Evolutionary conservation across 2,797 vertebrate species (phyloP).

Genomic region (Carduelis carduelis): DNA sequence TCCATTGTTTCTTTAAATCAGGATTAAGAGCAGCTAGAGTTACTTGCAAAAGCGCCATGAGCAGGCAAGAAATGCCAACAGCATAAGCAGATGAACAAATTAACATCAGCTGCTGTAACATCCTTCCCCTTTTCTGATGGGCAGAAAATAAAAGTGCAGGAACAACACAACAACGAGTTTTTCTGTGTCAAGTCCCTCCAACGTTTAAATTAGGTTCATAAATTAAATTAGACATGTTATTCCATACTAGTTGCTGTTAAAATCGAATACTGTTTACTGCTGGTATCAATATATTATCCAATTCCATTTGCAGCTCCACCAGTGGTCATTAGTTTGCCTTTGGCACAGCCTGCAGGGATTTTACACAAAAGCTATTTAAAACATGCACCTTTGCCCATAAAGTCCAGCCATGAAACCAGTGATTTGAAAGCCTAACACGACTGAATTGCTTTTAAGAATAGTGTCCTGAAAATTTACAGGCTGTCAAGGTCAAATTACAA

Average conservation of each 20-base stretch:
- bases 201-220: conserved; percentile 7
- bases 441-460: not conserved
- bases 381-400: not conserved
- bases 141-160: not conserved
- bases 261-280: conserved; percentile 16
- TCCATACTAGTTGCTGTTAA: conserved; percentile 14
- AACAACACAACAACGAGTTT: not conserved
- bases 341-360: not conserved
- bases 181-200: not conserved
- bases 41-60: not conserved
- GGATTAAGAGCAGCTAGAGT: not conserved
- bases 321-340: conserved; percentile 7
- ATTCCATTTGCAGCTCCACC: conserved; percentile 4
- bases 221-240: conserved; percentile 46
- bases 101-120: not conserved
- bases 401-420: not conserved
- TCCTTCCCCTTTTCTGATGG: not conserved
- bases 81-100: conserved; percentile 2
- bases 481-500: not conserved
- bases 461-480: not conserved
- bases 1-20: conserved; percentile 21
- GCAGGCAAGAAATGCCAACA: not conserved
- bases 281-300: conserved; percentile 1
- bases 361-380: conserved; percentile 15
- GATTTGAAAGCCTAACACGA: not conserved